A percentile compares a stretch with the other conserved stretches of the same genome.
Evolutionary conservation across 2,888 invertebrate genomes (phyloP).

Genomic region (Megamerina dolium): DNA sequence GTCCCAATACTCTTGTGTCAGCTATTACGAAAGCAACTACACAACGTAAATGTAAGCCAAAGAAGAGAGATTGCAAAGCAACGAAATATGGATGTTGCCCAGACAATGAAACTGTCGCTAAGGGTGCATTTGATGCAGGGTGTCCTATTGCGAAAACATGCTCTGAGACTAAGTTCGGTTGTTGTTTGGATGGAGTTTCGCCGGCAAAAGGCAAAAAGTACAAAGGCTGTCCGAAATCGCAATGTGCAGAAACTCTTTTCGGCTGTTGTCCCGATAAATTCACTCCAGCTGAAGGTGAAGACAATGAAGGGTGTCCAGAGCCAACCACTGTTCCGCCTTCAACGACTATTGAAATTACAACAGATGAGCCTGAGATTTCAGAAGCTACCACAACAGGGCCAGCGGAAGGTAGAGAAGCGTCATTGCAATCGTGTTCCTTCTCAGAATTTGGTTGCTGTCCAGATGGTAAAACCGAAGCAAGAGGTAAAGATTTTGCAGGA

Average conservation of each 20-base stretch:
- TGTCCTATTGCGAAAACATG: conserved; percentile 71
- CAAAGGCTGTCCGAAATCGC: conserved; percentile 69
- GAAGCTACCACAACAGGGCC: conserved; percentile 40
- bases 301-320: conserved; percentile 71
- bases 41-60: conserved; percentile 56
- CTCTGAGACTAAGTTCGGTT: conserved; percentile 67
- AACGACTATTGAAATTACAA: conserved; percentile 28
- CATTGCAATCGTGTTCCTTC: conserved; percentile 48
- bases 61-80: conserved; percentile 55
- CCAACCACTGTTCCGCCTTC: conserved; percentile 52
- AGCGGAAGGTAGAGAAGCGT: conserved; percentile 14
- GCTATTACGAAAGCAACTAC: conserved; percentile 51
- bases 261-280: conserved; percentile 81
- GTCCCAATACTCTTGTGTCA: conserved; percentile 53
- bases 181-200: conserved; percentile 78
- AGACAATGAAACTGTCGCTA: conserved; percentile 68
- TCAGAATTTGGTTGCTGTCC: conserved; percentile 61
- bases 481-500: conserved; percentile 51
- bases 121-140: conserved; percentile 76
- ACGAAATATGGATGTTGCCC: conserved; percentile 79
- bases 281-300: conserved; percentile 71
- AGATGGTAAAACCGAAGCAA: conserved; percentile 61
- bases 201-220: conserved; percentile 64
- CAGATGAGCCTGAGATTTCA: conserved; percentile 26
- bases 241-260: conserved; percentile 72